A percentile compares a stretch with the other conserved stretches of the same genome.
Evolutionary conservation across 1,140 invertebrate genomes (phyloP).

Genomic region (Caerostris darwini): DNA sequence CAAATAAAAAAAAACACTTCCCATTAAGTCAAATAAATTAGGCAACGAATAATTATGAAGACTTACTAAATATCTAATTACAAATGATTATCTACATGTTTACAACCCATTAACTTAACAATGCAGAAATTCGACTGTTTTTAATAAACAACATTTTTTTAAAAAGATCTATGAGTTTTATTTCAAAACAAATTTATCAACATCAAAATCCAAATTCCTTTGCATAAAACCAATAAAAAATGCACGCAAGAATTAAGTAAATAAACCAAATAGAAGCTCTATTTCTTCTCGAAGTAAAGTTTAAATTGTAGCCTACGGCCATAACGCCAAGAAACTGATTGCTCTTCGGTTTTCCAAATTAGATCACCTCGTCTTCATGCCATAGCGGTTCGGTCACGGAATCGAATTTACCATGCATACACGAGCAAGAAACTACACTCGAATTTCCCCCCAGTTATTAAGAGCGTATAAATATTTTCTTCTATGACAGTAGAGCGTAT

Average conservation of each 20-base stretch:
- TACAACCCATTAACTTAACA: too few relatives aligned
- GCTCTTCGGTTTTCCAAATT: slow-evolving; percentile 13
- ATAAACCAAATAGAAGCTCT: neutral
- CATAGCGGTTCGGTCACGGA: neutral
- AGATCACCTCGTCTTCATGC: slow-evolving; percentile 26
- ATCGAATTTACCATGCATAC: slow-evolving; percentile 46
- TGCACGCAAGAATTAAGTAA: neutral
- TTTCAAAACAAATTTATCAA: too few relatives aligned
- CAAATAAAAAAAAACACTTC: too few relatives aligned
- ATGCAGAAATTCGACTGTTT: too few relatives aligned
- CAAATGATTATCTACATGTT: too few relatives aligned
- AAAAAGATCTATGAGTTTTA: too few relatives aligned
- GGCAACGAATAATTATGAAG: too few relatives aligned
- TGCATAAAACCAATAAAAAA: neutral
- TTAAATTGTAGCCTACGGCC: neutral
- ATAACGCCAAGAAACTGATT: slow-evolving; percentile 42
- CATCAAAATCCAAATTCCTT: too few relatives aligned
- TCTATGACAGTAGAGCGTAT: neutral
- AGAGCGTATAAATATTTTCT: neutral
- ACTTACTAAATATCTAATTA: too few relatives aligned
- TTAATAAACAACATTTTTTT: too few relatives aligned
- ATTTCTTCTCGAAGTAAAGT: neutral
- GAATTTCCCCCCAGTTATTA: slow-evolving; percentile 5
- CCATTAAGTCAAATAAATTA: too few relatives aligned
- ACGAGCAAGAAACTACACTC: neutral